Evolutionary conservation across 2,888 invertebrate species (phyloP), one percentile per base, ranked within the genome.

Genomic region (Lithophane leautieri): DNA sequence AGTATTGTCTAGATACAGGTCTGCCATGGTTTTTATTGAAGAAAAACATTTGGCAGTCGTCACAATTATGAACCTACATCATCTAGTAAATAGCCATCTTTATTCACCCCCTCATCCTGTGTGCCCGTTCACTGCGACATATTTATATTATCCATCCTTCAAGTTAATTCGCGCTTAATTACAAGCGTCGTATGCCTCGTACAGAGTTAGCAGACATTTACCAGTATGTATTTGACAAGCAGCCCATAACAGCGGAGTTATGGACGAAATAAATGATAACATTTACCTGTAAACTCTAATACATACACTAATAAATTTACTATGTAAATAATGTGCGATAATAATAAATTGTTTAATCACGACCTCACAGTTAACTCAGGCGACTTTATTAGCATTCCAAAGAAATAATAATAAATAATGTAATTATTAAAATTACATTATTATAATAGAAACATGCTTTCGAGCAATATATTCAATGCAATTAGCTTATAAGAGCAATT

Each of bases 381-480:
- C 52, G 25, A 70, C 56, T 61, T 65, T 73, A 81, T 85, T 84
- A 60, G 56, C 68, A 76, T 70, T 54, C 6, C 9, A 19, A 50
- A 61, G 6, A 40, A 73, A 65, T 82, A 74, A 63, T 44, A 70
- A 83, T 71, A 74, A 74, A 83, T 79, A 61, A 69, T 9, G 14
- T 58, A 47, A 78, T 72, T 72, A 83, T 78, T 86, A 74, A 78
- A 78, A 72, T 65, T 47, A 25, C 79, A 65, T 75, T 83, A 70
- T 47, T 42, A 56, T 62, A 82, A 66, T 50, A 50, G 22, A 79
- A 79, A 40, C 34, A 60, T 40, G 25, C 16, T 70, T 61, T 54
- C 28, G 16, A 70, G 44, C 34, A 44, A 67, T 71, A 47, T 63
- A 74, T 65, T 70, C 42, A 14, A 66, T 62, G 73, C 61, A 74